These are phyloP conservation scores for Chaetura pelagica DNA, from an alignment of 2,113 vertebrate species.

Conservation along the genomic window DNA sequence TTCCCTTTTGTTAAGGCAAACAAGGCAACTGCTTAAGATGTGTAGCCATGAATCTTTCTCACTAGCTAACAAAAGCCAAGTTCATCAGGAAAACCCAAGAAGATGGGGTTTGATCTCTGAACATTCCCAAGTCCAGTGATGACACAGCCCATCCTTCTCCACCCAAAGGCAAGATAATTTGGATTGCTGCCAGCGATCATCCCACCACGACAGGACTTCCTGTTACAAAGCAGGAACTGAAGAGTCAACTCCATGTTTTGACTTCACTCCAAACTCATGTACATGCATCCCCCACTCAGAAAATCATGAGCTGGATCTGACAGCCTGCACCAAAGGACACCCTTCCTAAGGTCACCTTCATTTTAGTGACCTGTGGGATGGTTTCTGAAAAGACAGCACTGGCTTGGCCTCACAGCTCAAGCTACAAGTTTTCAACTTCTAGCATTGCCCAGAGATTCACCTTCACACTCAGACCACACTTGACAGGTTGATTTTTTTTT, in stretches of 20 bases:
- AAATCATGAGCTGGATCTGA: background rate
- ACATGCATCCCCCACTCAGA: background rate
- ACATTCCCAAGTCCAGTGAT: background rate
- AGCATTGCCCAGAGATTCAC: background rate
- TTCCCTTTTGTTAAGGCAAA: background rate
- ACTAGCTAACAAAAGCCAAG: background rate
- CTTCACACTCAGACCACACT: background rate
- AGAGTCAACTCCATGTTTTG: background rate
- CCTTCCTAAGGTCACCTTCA: background rate
- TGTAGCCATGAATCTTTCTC: rapidly evolving
- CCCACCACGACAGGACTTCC: too few relatives aligned
- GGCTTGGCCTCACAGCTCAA: background rate
- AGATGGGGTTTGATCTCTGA: background rate
- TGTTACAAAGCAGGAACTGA: background rate
- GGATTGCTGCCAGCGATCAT: background rate
- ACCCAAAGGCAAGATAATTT: background rate
- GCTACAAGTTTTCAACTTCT: rapidly evolving
- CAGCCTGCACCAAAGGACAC: background rate
- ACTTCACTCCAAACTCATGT: background rate
- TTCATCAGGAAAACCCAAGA: background rate
- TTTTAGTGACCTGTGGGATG: rapidly evolving
- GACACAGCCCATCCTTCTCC: background rate
- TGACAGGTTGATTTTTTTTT: slow-evolving; percentile 14
- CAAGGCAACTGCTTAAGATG: background rate
- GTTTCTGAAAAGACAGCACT: background rate